phyloP scores from a whole-genome alignment of 2,113 vertebrate genomes.

The Microcebus tavaratra region DNA sequence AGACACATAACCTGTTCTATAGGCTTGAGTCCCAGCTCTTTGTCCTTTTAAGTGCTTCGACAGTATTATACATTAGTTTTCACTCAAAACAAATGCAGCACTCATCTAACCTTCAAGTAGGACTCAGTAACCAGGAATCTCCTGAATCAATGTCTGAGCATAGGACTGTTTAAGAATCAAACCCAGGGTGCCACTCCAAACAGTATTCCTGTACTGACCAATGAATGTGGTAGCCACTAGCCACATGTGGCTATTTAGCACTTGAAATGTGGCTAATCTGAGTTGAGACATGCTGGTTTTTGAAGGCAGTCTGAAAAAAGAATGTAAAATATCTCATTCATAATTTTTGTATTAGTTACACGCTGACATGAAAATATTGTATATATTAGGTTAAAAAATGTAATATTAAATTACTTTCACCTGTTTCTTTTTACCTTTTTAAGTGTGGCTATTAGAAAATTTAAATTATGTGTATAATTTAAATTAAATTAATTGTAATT shows the following conservation, averaged over 20 bases:
- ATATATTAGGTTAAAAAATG: neutral
- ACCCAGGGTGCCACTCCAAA: neutral
- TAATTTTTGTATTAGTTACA: slow-evolving; percentile 24
- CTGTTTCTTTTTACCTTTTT: neutral
- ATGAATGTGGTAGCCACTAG: neutral
- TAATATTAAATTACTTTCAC: neutral
- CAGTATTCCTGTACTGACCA: neutral
- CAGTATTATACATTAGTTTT: neutral
- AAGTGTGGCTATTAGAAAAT: neutral
- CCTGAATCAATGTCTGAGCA: neutral
- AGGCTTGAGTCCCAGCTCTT: neutral
- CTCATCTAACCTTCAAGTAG: neutral
- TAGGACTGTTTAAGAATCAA: neutral
- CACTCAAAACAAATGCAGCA: neutral
- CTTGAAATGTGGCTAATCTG: neutral
- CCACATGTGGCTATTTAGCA: neutral
- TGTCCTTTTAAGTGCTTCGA: neutral
- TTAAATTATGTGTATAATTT: neutral
- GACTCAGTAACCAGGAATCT: neutral
- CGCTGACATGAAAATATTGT: neutral
- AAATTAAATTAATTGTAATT: slow-evolving; percentile 1
- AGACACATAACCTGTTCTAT: neutral
- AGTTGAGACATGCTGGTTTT: neutral
- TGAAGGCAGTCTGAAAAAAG: neutral
- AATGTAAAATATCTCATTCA: neutral